phyloP scores from a whole-genome alignment of 2,797 vertebrate genomes.

The Enteromius radiatus region DNA sequence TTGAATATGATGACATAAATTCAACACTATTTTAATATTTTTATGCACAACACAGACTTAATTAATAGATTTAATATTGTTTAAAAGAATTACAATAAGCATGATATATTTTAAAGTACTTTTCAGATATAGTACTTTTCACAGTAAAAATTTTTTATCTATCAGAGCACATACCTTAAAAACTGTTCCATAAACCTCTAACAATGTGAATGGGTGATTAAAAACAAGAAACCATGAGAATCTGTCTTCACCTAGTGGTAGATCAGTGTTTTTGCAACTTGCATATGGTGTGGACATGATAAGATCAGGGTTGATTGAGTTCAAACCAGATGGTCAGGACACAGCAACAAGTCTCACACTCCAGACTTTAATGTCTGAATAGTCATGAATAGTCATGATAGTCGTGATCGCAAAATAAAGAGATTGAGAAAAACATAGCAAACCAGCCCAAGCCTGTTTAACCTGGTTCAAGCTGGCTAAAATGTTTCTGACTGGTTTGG shows the following conservation, averaged over 20 bases:
- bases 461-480: neutral
- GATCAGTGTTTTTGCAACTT: neutral
- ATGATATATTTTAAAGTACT: too few relatives aligned
- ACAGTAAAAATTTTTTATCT: neutral
- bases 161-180: neutral
- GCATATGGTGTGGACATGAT: neutral
- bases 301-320: neutral
- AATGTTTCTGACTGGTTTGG: neutral
- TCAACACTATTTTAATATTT: conserved; percentile 1
- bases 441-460: neutral
- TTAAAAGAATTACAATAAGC: neutral
- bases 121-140: too few relatives aligned
- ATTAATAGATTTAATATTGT: conserved; percentile 9
- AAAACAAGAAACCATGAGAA: neutral
- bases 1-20: neutral
- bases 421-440: neutral
- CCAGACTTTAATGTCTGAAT: neutral
- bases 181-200: neutral
- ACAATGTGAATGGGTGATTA: neutral
- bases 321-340: conserved; percentile 29
- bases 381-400: neutral
- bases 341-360: conserved; percentile 14
- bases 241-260: conserved; percentile 6
- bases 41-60: neutral
- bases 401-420: neutral